These are phyloP conservation scores for Rachycentron canadum DNA, from an alignment of 2,797 vertebrate species.

Conservation along the genomic window DNA sequence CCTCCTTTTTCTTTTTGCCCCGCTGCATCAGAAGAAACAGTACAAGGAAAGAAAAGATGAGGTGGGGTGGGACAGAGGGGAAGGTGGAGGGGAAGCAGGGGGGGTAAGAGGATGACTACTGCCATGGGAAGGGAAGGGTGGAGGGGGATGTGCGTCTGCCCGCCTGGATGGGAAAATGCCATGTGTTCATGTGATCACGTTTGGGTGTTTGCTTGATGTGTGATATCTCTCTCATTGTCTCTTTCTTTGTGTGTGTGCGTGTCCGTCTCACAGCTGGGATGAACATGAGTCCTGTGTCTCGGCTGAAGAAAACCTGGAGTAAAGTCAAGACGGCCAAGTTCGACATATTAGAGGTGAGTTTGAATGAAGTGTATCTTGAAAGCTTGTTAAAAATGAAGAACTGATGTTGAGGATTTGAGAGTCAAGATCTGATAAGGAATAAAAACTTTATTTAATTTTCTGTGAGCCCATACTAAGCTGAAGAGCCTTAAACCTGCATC, in stretches of 20 bases:
- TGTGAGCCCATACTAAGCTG: neutral
- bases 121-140: constrained; percentile 27
- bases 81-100: neutral
- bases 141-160: constrained; percentile 28
- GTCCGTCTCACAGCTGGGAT: constrained; percentile 90
- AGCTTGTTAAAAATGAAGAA: neutral
- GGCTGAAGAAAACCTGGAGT: constrained; percentile 96
- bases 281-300: constrained; percentile 97
- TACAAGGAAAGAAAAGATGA: constrained; percentile 3
- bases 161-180: constrained; percentile 47
- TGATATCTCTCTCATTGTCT: constrained; percentile 42
- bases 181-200: constrained; percentile 57
- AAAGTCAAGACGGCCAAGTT: constrained; percentile 97
- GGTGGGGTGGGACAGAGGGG: neutral
- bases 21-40: constrained; percentile 58
- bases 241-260: neutral
- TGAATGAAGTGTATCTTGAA: no score
- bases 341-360: constrained; percentile 92
- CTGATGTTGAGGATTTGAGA: neutral
- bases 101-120: constrained; percentile 10
- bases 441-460: no score
- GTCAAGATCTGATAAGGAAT: no score
- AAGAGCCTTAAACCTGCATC: no score
- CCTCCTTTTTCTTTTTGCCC: constrained; percentile 35
- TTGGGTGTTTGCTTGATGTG: constrained; percentile 53